A percentile compares a stretch with the other conserved stretches of the same genome.
Conservation (phyloP, 2,797 vertebrate genomes). For the Eleutherodactylus coqui region DNA sequence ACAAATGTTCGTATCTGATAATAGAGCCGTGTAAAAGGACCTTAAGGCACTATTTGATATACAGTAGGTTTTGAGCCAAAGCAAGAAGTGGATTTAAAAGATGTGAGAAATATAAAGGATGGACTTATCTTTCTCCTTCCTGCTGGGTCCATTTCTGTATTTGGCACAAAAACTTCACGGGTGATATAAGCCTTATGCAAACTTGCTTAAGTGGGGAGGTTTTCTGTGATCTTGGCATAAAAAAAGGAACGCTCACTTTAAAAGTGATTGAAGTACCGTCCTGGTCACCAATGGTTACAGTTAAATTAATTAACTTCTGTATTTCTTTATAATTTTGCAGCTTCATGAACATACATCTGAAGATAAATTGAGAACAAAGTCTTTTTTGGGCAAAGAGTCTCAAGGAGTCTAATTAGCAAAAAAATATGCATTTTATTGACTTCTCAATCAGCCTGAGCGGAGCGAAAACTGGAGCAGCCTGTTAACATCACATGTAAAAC, state of each 20-base stretch:
- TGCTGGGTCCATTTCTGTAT: too few relatives aligned
- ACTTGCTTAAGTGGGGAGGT: background rate
- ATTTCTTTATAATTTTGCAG: slow-evolving; percentile 28
- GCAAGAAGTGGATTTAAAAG: too few relatives aligned
- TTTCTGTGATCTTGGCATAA: background rate
- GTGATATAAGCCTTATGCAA: background rate
- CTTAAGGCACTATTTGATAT: too few relatives aligned
- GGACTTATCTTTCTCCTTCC: too few relatives aligned
- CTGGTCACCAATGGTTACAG: slow-evolving; percentile 5
- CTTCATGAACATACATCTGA: background rate
- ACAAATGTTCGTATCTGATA: too few relatives aligned
- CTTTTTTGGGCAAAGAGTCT: slow-evolving; percentile 65
- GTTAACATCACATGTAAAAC: slow-evolving; percentile 66
- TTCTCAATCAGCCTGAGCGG: slow-evolving; percentile 65
- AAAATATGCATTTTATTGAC: slow-evolving; percentile 67
- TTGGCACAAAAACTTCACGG: too few relatives aligned
- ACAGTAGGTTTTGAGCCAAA: too few relatives aligned
- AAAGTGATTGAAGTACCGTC: background rate
- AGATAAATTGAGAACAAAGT: slow-evolving; percentile 58
- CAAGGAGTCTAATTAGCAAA: slow-evolving; percentile 71
- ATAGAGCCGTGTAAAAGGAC: too few relatives aligned
- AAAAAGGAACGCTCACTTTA: background rate
- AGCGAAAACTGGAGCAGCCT: slow-evolving; percentile 63
- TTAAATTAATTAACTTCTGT: background rate
- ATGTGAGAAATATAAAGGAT: too few relatives aligned